Conservation (phyloP, 2,888 invertebrate species). For the Chymomyza fuscimana region DNA sequence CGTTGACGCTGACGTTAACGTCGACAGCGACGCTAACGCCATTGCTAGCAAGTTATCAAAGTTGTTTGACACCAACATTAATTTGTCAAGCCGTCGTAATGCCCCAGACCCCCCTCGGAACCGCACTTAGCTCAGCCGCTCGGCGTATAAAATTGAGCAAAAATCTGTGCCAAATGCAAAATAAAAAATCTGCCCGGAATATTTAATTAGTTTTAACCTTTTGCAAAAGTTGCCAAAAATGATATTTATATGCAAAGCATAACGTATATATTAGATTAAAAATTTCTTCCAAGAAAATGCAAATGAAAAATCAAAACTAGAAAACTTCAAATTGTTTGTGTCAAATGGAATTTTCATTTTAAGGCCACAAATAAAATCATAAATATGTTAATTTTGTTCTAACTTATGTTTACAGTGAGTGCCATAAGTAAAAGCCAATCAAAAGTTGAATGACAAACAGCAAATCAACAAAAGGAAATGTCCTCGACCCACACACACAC, state of each 20-base stretch:
- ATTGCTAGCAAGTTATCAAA: slow-evolving; percentile 71
- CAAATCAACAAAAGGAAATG: slow-evolving; percentile 36
- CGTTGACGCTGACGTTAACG: not conserved
- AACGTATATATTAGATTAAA: slow-evolving; percentile 41
- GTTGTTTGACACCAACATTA: slow-evolving; percentile 75
- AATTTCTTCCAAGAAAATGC: slow-evolving; percentile 40
- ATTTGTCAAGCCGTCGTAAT: slow-evolving; percentile 66
- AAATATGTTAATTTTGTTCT: slow-evolving; percentile 71
- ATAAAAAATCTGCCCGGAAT: slow-evolving; percentile 38
- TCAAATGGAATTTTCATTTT: not conserved
- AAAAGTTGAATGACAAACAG: slow-evolving; percentile 70
- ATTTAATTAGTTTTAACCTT: slow-evolving; percentile 65
- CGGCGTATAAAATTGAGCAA: slow-evolving; percentile 22
- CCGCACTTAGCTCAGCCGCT: not conserved
- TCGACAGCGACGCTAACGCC: slow-evolving; percentile 60
- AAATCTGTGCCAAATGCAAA: slow-evolving; percentile 59
- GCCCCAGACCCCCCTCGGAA: not conserved
- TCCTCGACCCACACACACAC: slow-evolving; percentile 16
- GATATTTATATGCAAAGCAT: slow-evolving; percentile 46
- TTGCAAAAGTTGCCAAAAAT: slow-evolving; percentile 15
- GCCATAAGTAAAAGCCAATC: slow-evolving; percentile 69
- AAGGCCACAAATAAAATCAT: slow-evolving; percentile 64
- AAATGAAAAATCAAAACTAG: slow-evolving; percentile 11
- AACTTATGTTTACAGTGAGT: slow-evolving; percentile 17
- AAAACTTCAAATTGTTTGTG: slow-evolving; percentile 14